Evolutionary conservation across 2,888 invertebrate genomes (phyloP).

Genomic region (Acrocera orbiculus): DNA sequence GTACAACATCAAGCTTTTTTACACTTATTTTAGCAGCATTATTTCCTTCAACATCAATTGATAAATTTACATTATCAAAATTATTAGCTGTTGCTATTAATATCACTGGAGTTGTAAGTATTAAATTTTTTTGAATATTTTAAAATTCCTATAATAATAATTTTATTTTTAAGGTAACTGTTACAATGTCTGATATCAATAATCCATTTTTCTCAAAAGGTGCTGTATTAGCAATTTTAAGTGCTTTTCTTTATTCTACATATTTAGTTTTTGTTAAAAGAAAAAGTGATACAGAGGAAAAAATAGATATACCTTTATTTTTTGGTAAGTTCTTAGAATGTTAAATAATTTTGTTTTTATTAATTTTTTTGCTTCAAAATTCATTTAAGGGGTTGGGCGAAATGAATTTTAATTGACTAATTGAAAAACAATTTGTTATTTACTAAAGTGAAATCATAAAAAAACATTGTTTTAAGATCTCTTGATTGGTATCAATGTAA

Average conservation of each 20-base stretch:
- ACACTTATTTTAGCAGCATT: slow-evolving; percentile 72
- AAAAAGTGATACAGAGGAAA: slow-evolving; percentile 80
- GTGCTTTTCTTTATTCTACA: slow-evolving; percentile 76
- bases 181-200: slow-evolving; percentile 57
- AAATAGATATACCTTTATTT: slow-evolving; percentile 86
- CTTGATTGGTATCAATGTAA: no score
- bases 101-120: slow-evolving; percentile 59
- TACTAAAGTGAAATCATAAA: no score
- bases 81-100: slow-evolving; percentile 61
- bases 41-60: slow-evolving; percentile 65
- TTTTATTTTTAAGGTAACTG: slow-evolving; percentile 40
- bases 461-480: no score
- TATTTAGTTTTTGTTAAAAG: slow-evolving; percentile 76
- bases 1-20: slow-evolving; percentile 77
- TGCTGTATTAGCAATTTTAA: slow-evolving; percentile 62
- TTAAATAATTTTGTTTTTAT: no score
- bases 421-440: no score
- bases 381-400: no score
- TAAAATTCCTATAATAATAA: slow-evolving; percentile 7
- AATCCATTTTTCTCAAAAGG: slow-evolving; percentile 57
- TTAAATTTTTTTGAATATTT: not conserved
- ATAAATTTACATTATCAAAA: slow-evolving; percentile 75
- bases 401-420: no score
- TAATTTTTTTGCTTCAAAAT: no score
- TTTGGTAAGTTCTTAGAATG: no score